Percentiles rank a stretch among this genome's conserved stretches.
Conservation (phyloP, 2,888 invertebrate genomes). For the Cheilosia scutellata region DNA sequence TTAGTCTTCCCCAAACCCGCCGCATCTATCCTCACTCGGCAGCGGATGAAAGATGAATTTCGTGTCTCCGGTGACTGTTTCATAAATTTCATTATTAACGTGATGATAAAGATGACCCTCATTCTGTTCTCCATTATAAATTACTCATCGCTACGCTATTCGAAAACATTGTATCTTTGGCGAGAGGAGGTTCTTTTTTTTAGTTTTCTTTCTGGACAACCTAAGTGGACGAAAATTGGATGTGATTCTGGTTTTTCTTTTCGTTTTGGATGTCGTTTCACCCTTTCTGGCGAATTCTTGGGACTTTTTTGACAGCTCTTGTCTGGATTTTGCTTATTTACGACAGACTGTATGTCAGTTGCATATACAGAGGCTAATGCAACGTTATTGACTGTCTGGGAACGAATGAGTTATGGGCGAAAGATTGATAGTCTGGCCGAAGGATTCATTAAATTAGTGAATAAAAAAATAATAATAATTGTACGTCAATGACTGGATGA, state of each 20-base stretch:
- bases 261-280: conserved; percentile 18
- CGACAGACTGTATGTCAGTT: conserved; percentile 65
- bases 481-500: conserved; percentile 27
- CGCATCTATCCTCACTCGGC: neutral
- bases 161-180: conserved; percentile 10
- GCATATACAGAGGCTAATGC: conserved; percentile 55
- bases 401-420: conserved; percentile 56
- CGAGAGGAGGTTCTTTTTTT: neutral
- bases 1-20: neutral
- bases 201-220: conserved; percentile 34
- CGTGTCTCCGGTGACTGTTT: conserved; percentile 43
- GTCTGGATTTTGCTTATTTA: conserved; percentile 67
- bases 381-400: conserved; percentile 62
- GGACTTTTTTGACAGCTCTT: conserved; percentile 65
- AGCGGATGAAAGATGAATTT: conserved; percentile 39
- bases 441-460: conserved; percentile 52
- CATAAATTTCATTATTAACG: conserved; percentile 54
- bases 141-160: conserved; percentile 49
- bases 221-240: conserved; percentile 61
- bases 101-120: conserved; percentile 48
- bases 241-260: conserved; percentile 23
- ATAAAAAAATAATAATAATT: conserved; percentile 5
- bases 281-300: conserved; percentile 51
- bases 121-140: conserved; percentile 31
- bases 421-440: conserved; percentile 58